Evolutionary conservation across 2,797 vertebrate genomes (phyloP).

Genomic region (Sebastes ruberrimus): DNA sequence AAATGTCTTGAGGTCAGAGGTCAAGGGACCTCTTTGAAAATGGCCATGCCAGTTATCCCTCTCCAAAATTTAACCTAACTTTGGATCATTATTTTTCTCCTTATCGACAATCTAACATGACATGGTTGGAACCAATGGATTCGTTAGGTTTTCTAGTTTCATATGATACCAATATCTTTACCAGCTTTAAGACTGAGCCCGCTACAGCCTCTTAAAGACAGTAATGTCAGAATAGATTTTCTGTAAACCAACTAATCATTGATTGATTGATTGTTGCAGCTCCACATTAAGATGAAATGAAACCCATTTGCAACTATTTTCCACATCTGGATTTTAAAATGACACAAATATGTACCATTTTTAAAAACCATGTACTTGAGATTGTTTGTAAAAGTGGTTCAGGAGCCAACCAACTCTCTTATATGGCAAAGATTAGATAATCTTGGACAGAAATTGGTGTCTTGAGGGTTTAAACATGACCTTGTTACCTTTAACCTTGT

Average conservation of each 20-base stretch:
- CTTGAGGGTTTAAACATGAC: not conserved
- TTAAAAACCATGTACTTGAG: not conserved
- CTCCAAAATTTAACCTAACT: fast-evolving
- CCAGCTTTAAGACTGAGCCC: too few species aligned
- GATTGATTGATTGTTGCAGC: not conserved
- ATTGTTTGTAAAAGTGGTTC: not conserved
- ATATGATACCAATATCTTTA: too few species aligned
- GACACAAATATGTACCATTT: not conserved
- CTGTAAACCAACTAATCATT: not conserved
- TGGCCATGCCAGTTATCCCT: too few species aligned
- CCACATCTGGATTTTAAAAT: slow-evolving; percentile 6
- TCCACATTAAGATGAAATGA: not conserved
- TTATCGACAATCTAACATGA: fast-evolving
- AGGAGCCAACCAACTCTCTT: not conserved
- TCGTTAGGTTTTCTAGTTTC: too few species aligned
- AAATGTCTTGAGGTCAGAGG: fast-evolving
- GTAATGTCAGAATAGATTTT: not conserved
- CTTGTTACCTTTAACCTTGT: not conserved
- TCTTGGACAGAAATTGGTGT: not conserved
- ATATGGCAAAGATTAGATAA: not conserved
- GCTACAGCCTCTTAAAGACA: too few species aligned
- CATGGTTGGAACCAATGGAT: too few species aligned
- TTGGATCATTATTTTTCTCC: too few species aligned
- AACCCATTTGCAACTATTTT: slow-evolving; percentile 9
- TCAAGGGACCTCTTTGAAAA: too few species aligned